phyloP scores from a whole-genome alignment of 2,888 invertebrate species.

The Heteropelma amictum region DNA sequence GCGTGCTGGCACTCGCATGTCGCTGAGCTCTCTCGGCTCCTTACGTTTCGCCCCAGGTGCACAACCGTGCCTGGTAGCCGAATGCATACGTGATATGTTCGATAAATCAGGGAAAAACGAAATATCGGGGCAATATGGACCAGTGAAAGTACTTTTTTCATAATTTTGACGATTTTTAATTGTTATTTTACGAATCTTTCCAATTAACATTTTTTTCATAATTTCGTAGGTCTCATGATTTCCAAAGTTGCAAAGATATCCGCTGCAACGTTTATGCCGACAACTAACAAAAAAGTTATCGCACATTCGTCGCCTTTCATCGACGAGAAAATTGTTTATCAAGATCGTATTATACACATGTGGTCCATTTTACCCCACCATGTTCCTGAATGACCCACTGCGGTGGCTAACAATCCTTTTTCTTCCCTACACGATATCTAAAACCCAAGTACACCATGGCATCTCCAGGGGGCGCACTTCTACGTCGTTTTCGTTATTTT shows the following conservation, averaged over 20 bases:
- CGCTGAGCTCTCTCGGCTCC: constrained; percentile 57
- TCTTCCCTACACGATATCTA: neutral
- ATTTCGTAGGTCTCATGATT: no score
- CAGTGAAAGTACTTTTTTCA: no score
- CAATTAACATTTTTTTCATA: no score
- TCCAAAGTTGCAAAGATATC: no score
- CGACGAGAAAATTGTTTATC: no score
- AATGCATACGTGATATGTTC: neutral
- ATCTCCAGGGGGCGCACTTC: constrained; percentile 34
- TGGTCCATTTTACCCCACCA: constrained; percentile 19
- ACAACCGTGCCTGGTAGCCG: neutral
- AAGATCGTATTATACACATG: neutral
- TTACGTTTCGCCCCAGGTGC: constrained; percentile 55
- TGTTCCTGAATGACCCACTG: neutral
- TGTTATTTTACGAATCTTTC: no score
- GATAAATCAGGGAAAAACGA: constrained; percentile 5
- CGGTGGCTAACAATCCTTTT: neutral
- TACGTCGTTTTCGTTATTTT: neutral
- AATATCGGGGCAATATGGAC: constrained; percentile 1
- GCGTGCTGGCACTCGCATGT: constrained; percentile 69
- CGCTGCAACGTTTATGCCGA: no score
- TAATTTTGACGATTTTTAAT: no score
- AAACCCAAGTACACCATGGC: constrained; percentile 5
- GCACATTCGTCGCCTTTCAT: neutral
- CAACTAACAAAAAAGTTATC: no score